These are phyloP conservation scores for Trichonephila inaurata DNA, from an alignment of 1,140 invertebrate genomes.

Conservation along the genomic window DNA sequence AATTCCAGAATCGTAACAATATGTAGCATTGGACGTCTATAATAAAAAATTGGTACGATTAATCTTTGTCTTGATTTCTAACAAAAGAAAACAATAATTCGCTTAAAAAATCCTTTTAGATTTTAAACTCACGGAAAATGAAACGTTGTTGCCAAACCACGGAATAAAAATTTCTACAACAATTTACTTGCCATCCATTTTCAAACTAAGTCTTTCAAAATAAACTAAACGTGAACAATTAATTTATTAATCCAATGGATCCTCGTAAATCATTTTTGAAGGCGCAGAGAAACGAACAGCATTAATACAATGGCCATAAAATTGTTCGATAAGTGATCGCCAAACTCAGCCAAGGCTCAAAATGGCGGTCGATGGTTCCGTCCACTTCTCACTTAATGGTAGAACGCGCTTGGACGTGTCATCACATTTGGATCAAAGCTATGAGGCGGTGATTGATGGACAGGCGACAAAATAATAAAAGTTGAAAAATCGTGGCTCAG, in stretches of 20 bases:
- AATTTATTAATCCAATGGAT: constrained; percentile 13
- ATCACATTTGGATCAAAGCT: constrained; percentile 9
- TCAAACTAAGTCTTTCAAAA: not conserved
- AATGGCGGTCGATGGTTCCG: constrained; percentile 4
- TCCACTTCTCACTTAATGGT: constrained; percentile 15
- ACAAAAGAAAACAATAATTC: too few relatives aligned
- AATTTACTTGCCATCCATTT: not conserved
- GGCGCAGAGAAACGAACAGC: not conserved
- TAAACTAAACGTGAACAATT: not conserved
- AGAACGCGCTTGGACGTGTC: not conserved
- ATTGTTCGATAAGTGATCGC: constrained; percentile 24
- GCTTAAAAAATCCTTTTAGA: too few relatives aligned
- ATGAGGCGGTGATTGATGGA: constrained; percentile 14
- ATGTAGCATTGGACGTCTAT: too few relatives aligned
- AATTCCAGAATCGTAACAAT: too few relatives aligned
- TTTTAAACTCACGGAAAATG: too few relatives aligned
- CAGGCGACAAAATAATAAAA: constrained; percentile 12
- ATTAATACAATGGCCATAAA: constrained; percentile 12
- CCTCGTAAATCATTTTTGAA: not conserved
- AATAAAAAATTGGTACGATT: too few relatives aligned
- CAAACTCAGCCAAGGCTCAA: not conserved
- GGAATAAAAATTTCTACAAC: not conserved
- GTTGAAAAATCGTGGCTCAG: constrained; percentile 13
- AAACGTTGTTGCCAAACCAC: too few relatives aligned
- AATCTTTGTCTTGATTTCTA: too few relatives aligned